Evolutionary conservation across 2,113 vertebrate species (phyloP), one percentile per base, ranked within the genome.

Genomic region (Prunella fulvescens): DNA sequence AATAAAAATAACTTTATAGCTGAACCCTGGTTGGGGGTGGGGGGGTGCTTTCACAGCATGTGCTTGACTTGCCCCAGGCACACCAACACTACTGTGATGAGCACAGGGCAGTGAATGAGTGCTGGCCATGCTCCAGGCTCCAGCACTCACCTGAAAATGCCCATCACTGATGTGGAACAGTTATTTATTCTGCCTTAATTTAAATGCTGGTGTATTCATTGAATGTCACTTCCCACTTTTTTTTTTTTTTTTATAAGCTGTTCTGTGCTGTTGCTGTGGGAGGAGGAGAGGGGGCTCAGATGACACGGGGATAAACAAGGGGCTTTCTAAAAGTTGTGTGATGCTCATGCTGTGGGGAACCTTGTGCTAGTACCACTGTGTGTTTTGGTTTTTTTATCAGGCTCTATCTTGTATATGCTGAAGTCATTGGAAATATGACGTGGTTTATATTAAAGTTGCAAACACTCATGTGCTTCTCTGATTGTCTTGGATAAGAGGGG

Each of bases 161-260:
- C 53, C 3, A 4, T 35, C 47, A 50, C 58, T 45, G 1, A 11
- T 14, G 4, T 20, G 44, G 5, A 29, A 42, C 4, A 7, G 10
- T 71, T 93, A 61, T 89, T 91, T 96, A 89, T 91, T 85, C 74
- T 87, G 89, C 94, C 91, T 97, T 93, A 84, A 86, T 60, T 91
- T 53, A 87, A 87, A 69, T 10, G 40, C 60, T 71, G 28, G 26
- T 50, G 2, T 88, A 7, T 15, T 53, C 10, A 12, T 3, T 14
- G 47, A 54, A 39, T 70, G 44, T 60, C 64, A 42, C 82, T 47
- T 45, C 4, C 28, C 10, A 4, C 11, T 1, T 8, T 20, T 37
- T 29, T 1, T 22, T 37, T 57, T 2, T 47, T 50, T 2, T 23
- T 47, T 58, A n/a, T 51, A 56, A 65, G 10, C 12, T 11, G 1